phyloP scores from a whole-genome alignment of 2,113 vertebrate genomes.

The Mohoua ochrocephala region DNA sequence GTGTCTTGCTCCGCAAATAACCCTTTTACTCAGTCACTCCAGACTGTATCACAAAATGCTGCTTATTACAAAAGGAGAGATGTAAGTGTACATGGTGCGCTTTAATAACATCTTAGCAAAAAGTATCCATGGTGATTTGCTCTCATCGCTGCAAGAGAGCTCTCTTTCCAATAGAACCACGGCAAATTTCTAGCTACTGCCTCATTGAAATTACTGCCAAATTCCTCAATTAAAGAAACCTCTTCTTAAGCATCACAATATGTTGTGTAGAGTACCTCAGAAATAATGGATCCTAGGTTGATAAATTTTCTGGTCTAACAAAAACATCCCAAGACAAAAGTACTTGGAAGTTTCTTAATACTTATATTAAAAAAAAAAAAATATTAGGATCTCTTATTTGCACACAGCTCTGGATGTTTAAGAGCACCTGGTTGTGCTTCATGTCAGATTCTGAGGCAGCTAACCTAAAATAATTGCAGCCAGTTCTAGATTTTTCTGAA shows the following conservation, averaged over 20 bases:
- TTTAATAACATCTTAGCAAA: neutral
- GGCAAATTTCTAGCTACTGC: neutral
- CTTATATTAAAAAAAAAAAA: neutral
- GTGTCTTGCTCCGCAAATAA: neutral
- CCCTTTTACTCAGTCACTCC: neutral
- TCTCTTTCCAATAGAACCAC: neutral
- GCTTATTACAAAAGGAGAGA: neutral
- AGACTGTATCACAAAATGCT: neutral
- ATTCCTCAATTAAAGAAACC: neutral
- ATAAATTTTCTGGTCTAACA: neutral
- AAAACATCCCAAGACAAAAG: neutral
- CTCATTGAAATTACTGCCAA: neutral
- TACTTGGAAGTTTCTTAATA: neutral
- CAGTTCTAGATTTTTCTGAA: neutral
- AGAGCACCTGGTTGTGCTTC: neutral
- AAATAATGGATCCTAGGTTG: neutral
- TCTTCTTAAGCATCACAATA: neutral
- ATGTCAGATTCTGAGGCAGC: neutral
- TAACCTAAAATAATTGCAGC: neutral
- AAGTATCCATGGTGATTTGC: conserved; percentile 22
- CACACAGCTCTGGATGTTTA: neutral
- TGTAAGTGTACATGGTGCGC: neutral
- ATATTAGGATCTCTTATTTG: neutral
- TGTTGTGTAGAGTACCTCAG: neutral
- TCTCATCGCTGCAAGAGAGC: neutral